Conservation (phyloP, 2,888 invertebrate species). For the Athripsodes cinereus region DNA sequence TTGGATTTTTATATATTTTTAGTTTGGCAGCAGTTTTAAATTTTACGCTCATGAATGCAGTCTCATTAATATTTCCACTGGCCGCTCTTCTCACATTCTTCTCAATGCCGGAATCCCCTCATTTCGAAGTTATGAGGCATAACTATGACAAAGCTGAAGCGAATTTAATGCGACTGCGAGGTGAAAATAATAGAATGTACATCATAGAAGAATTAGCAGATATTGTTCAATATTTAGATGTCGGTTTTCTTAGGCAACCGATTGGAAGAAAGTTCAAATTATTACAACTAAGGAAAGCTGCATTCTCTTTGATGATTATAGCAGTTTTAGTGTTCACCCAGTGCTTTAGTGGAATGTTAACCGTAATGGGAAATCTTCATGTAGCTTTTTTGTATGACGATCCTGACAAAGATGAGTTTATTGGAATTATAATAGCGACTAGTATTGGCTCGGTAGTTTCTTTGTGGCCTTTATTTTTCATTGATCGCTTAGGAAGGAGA, state of each 20-base stretch:
- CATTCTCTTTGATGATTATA: not conserved
- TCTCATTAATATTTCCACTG: slow-evolving; percentile 17
- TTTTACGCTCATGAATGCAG: slow-evolving; percentile 10
- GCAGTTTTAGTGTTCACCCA: slow-evolving; percentile 7
- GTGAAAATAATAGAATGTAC: slow-evolving; percentile 1
- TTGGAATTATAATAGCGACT: slow-evolving; percentile 5
- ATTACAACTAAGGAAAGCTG: slow-evolving; percentile 4
- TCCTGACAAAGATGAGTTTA: not conserved
- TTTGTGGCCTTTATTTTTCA: not conserved
- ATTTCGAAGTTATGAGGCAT: slow-evolving; percentile 20
- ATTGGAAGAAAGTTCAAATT: slow-evolving; percentile 1
- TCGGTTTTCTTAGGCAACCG: slow-evolving; percentile 1
- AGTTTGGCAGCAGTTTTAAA: slow-evolving; percentile 18
- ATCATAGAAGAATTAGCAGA: slow-evolving; percentile 5
- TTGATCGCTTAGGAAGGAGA: slow-evolving; percentile 14
- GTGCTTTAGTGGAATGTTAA: slow-evolving; percentile 6
- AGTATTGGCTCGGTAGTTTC: not conserved
- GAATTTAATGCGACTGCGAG: slow-evolving; percentile 9
- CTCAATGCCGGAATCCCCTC: slow-evolving; percentile 23
- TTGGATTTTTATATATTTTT: slow-evolving; percentile 18
- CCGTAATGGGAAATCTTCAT: slow-evolving; percentile 8
- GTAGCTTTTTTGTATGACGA: slow-evolving; percentile 1
- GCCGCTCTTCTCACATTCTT: slow-evolving; percentile 13
- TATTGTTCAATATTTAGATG: slow-evolving; percentile 11
- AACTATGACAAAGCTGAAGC: slow-evolving; percentile 7